Evolutionary conservation across 2,888 invertebrate genomes (phyloP).

Genomic region (Pachycephus smyrnensis): DNA sequence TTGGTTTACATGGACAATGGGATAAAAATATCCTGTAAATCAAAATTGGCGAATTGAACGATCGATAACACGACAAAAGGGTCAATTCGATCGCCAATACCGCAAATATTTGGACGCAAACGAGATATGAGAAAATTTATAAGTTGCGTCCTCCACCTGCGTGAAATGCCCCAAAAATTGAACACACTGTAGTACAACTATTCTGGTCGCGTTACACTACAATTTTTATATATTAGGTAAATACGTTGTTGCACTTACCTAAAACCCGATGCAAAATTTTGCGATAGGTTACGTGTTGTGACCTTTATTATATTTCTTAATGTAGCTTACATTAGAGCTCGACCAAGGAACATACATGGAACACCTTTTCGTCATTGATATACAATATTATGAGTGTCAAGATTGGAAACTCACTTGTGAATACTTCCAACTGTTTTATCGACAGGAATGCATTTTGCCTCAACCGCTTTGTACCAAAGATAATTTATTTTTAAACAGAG

Average conservation of each 20-base stretch:
- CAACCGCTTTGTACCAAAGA: not conserved
- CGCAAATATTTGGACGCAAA: not conserved
- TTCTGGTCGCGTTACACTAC: not conserved
- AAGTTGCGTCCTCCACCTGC: not conserved
- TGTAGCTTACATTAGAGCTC: not conserved
- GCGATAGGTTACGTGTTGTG: not conserved
- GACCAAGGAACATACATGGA: not conserved
- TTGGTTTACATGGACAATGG: not conserved
- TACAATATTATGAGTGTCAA: not conserved
- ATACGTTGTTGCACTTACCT: not conserved
- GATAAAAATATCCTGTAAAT: not conserved
- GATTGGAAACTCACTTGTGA: not conserved
- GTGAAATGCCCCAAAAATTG: not conserved
- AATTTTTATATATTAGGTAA: not conserved
- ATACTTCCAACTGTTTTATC: not conserved
- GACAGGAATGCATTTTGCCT: not conserved
- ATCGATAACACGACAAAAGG: not conserved
- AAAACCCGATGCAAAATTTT: not conserved
- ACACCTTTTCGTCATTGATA: not conserved
- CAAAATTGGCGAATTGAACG: not conserved
- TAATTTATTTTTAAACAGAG: not conserved
- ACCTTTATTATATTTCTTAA: not conserved
- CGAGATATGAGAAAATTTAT: not conserved
- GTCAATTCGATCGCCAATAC: not conserved
- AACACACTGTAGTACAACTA: not conserved